Evolutionary conservation across 2,888 invertebrate genomes (phyloP).

Genomic region (Noctua fimbriata): DNA sequence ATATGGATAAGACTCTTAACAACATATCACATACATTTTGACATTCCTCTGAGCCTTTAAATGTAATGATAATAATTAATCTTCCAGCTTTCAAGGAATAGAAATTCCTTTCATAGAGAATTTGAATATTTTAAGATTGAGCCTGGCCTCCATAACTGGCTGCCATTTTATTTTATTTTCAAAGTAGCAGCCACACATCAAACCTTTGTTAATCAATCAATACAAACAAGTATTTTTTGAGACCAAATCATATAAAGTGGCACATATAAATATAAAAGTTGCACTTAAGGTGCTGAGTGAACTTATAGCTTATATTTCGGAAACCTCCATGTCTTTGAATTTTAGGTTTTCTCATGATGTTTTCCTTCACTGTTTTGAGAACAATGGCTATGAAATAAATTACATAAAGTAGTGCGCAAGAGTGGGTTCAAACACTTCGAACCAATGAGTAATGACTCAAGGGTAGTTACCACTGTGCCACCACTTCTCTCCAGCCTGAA

Average conservation of each 20-base stretch:
- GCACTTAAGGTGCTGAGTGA: background rate
- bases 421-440: background rate
- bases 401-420: background rate
- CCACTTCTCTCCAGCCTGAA: background rate
- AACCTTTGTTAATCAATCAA: background rate
- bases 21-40: background rate
- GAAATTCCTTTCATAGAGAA: too few species aligned
- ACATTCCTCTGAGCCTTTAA: background rate
- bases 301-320: background rate
- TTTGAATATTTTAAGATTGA: background rate
- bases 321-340: background rate
- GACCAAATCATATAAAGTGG: background rate
- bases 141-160: background rate
- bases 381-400: background rate
- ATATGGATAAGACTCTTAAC: background rate
- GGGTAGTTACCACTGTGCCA: background rate
- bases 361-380: background rate
- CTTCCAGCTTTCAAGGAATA: background rate
- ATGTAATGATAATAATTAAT: background rate
- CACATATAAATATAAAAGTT: background rate
- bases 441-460: background rate
- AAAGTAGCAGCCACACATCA: background rate
- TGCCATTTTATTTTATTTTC: background rate
- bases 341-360: background rate
- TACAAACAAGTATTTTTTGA: background rate